phyloP scores from a whole-genome alignment of 2,113 vertebrate species.

The Hippocampus zosterae region DNA sequence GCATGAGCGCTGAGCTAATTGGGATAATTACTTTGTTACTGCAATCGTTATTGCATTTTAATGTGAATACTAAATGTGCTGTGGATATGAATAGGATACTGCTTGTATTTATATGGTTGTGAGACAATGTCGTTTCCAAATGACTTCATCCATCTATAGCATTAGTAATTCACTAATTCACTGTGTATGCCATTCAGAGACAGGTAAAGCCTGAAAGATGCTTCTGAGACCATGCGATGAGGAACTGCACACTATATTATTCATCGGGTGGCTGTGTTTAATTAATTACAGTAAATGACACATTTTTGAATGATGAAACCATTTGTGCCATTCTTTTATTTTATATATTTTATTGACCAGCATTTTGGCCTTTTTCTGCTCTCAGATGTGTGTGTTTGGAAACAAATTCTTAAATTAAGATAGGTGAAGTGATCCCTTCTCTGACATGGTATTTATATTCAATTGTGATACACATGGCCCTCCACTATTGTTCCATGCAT shows the following conservation, averaged over 20 bases:
- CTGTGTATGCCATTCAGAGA: not conserved
- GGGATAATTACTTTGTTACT: slow-evolving; percentile 63
- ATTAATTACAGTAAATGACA: not conserved
- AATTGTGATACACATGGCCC: not conserved
- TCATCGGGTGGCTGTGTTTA: not conserved
- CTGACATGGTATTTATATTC: not conserved
- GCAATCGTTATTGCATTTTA: slow-evolving; percentile 60
- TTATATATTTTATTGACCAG: not conserved
- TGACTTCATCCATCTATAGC: slow-evolving; percentile 7
- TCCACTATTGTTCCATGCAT: not conserved
- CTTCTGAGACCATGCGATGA: not conserved
- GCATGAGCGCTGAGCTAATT: slow-evolving; percentile 62
- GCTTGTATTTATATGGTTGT: not conserved
- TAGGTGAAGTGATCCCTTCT: not conserved
- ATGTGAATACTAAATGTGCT: slow-evolving; percentile 47
- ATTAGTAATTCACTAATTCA: slow-evolving; percentile 17
- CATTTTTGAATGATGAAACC: not conserved
- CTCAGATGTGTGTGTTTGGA: not conserved
- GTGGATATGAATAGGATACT: slow-evolving; percentile 12
- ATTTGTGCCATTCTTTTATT: not conserved
- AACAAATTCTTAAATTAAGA: not conserved
- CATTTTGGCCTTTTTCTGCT: not conserved
- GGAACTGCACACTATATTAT: not conserved
- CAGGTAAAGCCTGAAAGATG: slow-evolving; percentile 1
- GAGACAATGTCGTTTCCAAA: not conserved